Conservation (phyloP, 2,113 vertebrate species). For the Rissa tridactyla region DNA sequence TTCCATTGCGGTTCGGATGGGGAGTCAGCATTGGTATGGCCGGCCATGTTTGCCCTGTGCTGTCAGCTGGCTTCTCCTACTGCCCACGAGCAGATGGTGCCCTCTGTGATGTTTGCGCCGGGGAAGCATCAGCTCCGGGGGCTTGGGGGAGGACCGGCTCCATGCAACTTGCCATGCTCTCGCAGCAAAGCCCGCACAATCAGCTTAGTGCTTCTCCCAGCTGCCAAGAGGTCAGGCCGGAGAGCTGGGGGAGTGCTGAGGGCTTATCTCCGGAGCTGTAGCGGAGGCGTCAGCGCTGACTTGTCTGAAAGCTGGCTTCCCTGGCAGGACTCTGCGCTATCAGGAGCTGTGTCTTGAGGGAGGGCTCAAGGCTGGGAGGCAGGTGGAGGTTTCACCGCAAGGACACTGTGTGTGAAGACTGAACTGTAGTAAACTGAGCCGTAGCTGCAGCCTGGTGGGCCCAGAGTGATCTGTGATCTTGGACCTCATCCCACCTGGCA, state of each 20-base stretch:
- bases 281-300: accelerated
- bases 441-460: background rate
- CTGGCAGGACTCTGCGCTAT: accelerated
- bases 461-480: accelerated
- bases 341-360: accelerated
- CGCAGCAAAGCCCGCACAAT: background rate
- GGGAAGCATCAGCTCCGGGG: background rate
- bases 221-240: background rate
- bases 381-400: accelerated
- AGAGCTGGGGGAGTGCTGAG: background rate
- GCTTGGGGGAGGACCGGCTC: accelerated
- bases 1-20: accelerated
- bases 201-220: background rate
- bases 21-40: accelerated
- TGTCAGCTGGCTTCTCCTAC: accelerated
- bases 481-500: background rate
- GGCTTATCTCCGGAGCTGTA: background rate
- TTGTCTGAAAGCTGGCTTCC: background rate
- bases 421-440: background rate
- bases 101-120: background rate
- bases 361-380: background rate
- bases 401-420: accelerated
- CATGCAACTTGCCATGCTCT: accelerated
- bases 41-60: background rate
- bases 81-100: background rate